phyloP scores from a whole-genome alignment of 2,113 vertebrate genomes.

The Tragelaphus strepsiceros region DNA sequence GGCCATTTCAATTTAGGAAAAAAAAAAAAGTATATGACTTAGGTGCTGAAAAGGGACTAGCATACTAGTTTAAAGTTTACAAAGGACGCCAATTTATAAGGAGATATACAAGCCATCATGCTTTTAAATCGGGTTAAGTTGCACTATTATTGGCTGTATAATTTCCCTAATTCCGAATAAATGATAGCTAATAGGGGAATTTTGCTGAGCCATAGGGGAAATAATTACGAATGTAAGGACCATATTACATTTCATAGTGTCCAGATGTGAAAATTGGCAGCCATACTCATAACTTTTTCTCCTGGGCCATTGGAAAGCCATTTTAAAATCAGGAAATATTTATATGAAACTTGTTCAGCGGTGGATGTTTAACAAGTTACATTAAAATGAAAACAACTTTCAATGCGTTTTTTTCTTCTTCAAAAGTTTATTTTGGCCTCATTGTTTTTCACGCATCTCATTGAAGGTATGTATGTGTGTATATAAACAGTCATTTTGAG shows the following conservation, averaged over 20 bases:
- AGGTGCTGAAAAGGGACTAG: neutral
- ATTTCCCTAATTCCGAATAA: neutral
- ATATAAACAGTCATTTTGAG: neutral
- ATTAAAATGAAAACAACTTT: neutral
- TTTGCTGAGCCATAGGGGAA: neutral
- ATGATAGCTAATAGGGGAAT: neutral
- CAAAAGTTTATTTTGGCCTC: neutral
- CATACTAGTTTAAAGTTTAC: neutral
- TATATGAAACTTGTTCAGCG: neutral
- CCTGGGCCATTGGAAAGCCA: neutral
- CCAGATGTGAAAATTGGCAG: neutral
- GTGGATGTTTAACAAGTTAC: neutral
- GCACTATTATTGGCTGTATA: neutral
- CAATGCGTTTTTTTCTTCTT: neutral
- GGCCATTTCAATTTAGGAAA: neutral
- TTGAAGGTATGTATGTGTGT: neutral
- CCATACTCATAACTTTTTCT: neutral
- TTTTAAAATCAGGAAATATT: conserved; percentile 1
- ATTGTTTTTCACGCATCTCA: neutral
- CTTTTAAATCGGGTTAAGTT: neutral
- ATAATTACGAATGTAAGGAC: neutral
- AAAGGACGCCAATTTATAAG: neutral
- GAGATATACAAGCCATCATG: neutral
- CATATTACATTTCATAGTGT: neutral
- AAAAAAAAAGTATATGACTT: neutral